Evolutionary conservation across 2,113 vertebrate genomes (phyloP).

Genomic region (Pluvialis apricaria): DNA sequence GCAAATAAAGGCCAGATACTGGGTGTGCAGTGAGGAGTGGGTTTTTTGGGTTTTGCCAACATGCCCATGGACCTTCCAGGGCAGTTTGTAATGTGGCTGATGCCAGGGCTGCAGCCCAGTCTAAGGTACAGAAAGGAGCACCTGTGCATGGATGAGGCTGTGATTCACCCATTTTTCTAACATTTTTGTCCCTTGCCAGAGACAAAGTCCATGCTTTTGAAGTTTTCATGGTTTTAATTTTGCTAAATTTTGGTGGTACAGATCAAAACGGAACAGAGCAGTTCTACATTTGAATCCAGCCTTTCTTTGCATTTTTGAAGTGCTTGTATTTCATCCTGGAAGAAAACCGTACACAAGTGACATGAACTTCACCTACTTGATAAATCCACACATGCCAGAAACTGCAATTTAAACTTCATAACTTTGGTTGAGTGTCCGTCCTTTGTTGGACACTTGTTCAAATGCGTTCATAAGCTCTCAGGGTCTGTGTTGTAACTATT

Average conservation of each 20-base stretch:
- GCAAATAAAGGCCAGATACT: background rate
- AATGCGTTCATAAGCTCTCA: background rate
- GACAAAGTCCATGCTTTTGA: background rate
- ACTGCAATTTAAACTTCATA: conserved; percentile 1
- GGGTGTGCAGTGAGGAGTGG: fast-evolving
- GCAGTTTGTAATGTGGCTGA: background rate
- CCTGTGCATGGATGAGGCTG: background rate
- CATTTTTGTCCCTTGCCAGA: background rate
- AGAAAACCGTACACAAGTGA: background rate
- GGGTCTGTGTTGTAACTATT: conserved; percentile 6
- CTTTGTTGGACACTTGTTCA: conserved; percentile 12
- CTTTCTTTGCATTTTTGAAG: background rate
- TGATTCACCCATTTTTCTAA: background rate
- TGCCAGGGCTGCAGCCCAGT: background rate
- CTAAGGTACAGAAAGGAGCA: background rate
- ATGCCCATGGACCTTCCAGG: background rate
- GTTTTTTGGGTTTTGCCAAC: background rate
- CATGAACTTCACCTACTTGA: background rate
- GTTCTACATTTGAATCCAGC: background rate
- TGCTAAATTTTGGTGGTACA: background rate
- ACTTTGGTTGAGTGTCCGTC: background rate
- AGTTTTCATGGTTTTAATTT: background rate
- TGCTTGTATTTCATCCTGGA: background rate
- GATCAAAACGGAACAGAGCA: background rate
- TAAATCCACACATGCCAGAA: background rate